Percentiles rank a stretch among this genome's conserved stretches.
phyloP scores from a whole-genome alignment of 2,888 invertebrate species.

The Aporophyla nigra region DNA sequence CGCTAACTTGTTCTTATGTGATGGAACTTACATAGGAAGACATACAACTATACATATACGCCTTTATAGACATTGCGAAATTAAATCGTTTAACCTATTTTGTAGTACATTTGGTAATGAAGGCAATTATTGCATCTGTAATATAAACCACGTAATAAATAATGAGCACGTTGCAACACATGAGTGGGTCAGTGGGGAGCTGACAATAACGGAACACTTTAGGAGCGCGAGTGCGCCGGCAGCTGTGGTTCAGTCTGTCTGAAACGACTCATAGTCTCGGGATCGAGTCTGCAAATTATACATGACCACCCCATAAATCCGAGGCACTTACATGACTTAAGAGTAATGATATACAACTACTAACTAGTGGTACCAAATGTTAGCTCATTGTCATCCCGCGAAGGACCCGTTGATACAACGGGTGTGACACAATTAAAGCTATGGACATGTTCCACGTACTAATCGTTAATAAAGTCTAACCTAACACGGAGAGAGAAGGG shows the following conservation, averaged over 20 bases:
- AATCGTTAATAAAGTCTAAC: constrained; percentile 85
- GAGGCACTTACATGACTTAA: constrained; percentile 91
- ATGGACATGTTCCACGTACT: constrained; percentile 90
- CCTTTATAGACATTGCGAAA: constrained; percentile 78
- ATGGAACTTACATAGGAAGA: constrained; percentile 90
- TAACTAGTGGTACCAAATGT: constrained; percentile 87
- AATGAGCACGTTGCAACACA: constrained; percentile 58
- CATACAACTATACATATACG: constrained; percentile 87
- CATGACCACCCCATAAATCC: constrained; percentile 87
- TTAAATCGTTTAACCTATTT: constrained; percentile 58
- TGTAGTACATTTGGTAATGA: constrained; percentile 55
- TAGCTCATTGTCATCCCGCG: constrained; percentile 85
- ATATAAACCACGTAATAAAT: constrained; percentile 42
- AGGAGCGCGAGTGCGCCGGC: constrained; percentile 42
- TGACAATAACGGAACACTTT: constrained; percentile 42
- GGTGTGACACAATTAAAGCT: constrained; percentile 90
- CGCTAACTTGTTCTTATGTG: constrained; percentile 79
- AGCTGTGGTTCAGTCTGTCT: constrained; percentile 52
- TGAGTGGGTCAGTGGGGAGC: constrained; percentile 33
- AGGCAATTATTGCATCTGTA: constrained; percentile 56
- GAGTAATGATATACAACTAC: constrained; percentile 90
- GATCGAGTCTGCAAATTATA: constrained; percentile 77
- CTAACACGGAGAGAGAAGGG: constrained; percentile 89
- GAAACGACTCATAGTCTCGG: constrained; percentile 59
- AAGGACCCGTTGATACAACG: constrained; percentile 90